These are phyloP conservation scores for Drosophila lacicola DNA, from an alignment of 2,888 invertebrate genomes.

Conservation along the genomic window DNA sequence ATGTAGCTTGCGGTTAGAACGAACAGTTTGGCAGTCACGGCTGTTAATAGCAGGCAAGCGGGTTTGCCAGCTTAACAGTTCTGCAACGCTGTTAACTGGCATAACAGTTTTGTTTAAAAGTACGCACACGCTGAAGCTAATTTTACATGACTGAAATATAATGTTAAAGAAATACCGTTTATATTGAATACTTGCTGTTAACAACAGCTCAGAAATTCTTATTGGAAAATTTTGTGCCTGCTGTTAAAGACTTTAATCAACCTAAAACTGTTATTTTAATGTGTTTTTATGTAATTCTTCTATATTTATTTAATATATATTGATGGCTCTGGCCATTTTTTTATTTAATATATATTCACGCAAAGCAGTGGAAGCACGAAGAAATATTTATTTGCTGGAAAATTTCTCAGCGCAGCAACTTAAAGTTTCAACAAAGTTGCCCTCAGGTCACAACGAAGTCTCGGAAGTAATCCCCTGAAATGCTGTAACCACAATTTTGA, in stretches of 20 bases:
- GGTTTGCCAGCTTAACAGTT: background rate
- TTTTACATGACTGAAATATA: background rate
- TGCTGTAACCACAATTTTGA: constrained; percentile 54
- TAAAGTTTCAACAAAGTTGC: constrained; percentile 27
- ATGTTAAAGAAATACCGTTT: background rate
- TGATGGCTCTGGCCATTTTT: too few species aligned
- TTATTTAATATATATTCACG: too few species aligned
- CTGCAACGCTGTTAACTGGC: background rate
- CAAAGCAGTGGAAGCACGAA: too few species aligned
- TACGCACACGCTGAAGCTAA: background rate
- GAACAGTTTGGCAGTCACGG: background rate
- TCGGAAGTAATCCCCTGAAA: constrained; percentile 20
- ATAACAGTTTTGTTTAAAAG: background rate
- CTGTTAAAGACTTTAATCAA: background rate
- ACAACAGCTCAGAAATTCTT: background rate
- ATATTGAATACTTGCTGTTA: background rate
- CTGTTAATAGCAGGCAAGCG: background rate
- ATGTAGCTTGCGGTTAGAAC: background rate
- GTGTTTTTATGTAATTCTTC: background rate
- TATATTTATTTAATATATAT: too few species aligned
- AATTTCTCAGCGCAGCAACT: background rate
- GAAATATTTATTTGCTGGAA: background rate
- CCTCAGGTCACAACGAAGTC: constrained; percentile 35
- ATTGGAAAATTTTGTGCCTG: background rate
- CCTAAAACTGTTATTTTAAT: background rate